A percentile compares a stretch with the other conserved stretches of the same genome.
Evolutionary conservation across 2,888 invertebrate species (phyloP).

Genomic region (Anagyrus pseudococci): DNA sequence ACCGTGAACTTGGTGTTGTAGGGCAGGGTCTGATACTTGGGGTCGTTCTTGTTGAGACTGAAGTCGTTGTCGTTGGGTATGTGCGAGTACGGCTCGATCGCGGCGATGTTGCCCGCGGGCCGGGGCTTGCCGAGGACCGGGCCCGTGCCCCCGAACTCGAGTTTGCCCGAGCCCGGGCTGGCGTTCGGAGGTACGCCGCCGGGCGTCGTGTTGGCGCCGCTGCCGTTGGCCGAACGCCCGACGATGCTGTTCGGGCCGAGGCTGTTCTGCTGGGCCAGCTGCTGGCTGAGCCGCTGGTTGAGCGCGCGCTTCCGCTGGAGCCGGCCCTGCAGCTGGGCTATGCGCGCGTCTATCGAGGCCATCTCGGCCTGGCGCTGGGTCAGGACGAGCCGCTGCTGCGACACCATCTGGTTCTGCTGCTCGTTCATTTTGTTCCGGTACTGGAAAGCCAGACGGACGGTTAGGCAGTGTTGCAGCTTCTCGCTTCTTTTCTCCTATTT

Average conservation of each 20-base stretch:
- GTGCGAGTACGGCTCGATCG: conserved; percentile 87
- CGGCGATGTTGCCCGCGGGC: conserved; percentile 81
- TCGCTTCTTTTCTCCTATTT: too few species aligned
- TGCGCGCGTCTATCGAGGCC: conserved; percentile 89
- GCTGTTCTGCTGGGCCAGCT: conserved; percentile 61
- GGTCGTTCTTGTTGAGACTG: conserved; percentile 83
- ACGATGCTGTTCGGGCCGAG: conserved; percentile 46
- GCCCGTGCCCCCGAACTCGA: conserved; percentile 52
- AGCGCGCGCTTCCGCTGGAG: conserved; percentile 87
- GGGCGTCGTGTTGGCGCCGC: too few species aligned
- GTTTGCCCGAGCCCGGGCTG: conserved; percentile 42
- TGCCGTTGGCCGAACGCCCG: too few species aligned
- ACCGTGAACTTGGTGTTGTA: conserved; percentile 86
- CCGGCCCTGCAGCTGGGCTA: conserved; percentile 91
- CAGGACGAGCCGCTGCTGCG: conserved; percentile 86
- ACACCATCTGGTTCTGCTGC: conserved; percentile 90
- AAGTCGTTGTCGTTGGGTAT: conserved; percentile 80
- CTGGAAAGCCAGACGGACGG: conserved; percentile 63
- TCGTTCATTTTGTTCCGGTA: conserved; percentile 96
- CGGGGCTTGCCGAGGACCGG: conserved; percentile 56
- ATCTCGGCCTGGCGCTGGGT: conserved; percentile 91
- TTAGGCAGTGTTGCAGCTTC: too few species aligned
- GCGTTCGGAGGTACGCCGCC: background rate
- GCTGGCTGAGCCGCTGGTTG: conserved; percentile 76
- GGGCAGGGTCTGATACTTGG: conserved; percentile 90